Percentiles rank a stretch among this genome's conserved stretches.
Conservation (phyloP, 2,888 invertebrate species). For the Athripsodes cinereus region DNA sequence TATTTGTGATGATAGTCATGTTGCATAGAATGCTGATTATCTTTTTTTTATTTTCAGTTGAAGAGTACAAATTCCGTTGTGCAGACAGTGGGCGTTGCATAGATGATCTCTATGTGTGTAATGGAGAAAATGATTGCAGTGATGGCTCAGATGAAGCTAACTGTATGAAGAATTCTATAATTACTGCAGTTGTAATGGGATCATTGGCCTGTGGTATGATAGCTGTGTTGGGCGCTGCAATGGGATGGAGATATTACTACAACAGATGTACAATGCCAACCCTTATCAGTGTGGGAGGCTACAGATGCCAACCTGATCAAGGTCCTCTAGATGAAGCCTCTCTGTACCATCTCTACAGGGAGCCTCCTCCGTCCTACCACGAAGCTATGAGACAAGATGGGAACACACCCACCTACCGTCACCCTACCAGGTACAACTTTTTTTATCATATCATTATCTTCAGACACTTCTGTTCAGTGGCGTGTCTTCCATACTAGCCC, state of each 20-base stretch:
- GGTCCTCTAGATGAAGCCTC: slow-evolving; percentile 23
- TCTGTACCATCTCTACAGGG: slow-evolving; percentile 23
- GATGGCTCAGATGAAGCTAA: slow-evolving; percentile 25
- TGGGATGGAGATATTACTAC: slow-evolving; percentile 21
- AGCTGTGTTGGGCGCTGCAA: slow-evolving; percentile 19
- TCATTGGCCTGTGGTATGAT: slow-evolving; percentile 23
- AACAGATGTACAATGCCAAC: slow-evolving; percentile 6
- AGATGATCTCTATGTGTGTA: slow-evolving; percentile 21
- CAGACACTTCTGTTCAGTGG: no score
- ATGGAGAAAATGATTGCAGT: slow-evolving; percentile 24
- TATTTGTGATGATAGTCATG: no score
- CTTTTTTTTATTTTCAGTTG: not conserved
- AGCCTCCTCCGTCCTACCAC: slow-evolving; percentile 25
- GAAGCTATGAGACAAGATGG: slow-evolving; percentile 25
- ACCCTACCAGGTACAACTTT: slow-evolving; percentile 19
- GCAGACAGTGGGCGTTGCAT: slow-evolving; percentile 15
- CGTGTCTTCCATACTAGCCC: no score
- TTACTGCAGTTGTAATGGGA: slow-evolving; percentile 24
- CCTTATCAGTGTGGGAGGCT: slow-evolving; percentile 4
- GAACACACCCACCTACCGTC: slow-evolving; percentile 21
- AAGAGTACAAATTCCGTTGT: slow-evolving; percentile 20
- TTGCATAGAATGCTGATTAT: no score
- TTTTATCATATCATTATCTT: not conserved
- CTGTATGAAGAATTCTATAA: slow-evolving; percentile 24
- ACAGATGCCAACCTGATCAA: slow-evolving; percentile 18